Base-by-base conservation (phyloP, 2,888 invertebrate genomes). In the Acanthoscelides obtectus region DNA sequence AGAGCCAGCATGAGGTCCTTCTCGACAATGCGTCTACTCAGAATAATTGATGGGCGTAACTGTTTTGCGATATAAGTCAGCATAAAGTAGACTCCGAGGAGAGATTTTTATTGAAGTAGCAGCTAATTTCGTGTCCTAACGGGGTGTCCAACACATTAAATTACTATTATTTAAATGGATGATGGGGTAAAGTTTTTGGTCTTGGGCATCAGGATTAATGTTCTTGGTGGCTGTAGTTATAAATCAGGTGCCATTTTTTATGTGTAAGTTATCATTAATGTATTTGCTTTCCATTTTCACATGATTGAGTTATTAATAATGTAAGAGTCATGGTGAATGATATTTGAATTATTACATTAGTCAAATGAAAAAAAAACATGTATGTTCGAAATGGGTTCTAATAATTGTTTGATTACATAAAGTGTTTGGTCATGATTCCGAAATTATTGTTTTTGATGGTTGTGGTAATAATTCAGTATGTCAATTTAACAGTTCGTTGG, bases 1-100 rank as follows among this genome's bases (percentile, higher is more conserved):
- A 69, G 69, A 72, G 73, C 72, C 77, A 76, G 25, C 76, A 77
- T 76, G 75, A 75, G 72, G 76, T 75, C 73, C 68, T 71, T 71
- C 19, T 67, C 72, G 79, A 79, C 80, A 80, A 80, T 75, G 79
- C 67, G 65, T 72, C 78, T 80, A 80, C 80, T 80, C 79, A 80
- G 79, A 76, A 74, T 77, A 78, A 78, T 77, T 78, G 78, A 79
- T 76, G 77, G 75, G 75, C 73, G 72, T 74, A 73, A 69, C 45
- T 45, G 45, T 45, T 45, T 45, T 45, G 45, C 45, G 45, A 45
- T 6, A 45, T 45, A 45, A 45, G 45, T 45, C 45, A 12, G 45
- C 45, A 45, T 45, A 45, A 45, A 45, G 45, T 45, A 45, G 45
- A 45, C 45, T 45, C 45, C 17, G 45, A 45, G 45, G 45, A 45